Conservation (phyloP, 1,140 invertebrate genomes). For the Nylanderia fulva region DNA sequence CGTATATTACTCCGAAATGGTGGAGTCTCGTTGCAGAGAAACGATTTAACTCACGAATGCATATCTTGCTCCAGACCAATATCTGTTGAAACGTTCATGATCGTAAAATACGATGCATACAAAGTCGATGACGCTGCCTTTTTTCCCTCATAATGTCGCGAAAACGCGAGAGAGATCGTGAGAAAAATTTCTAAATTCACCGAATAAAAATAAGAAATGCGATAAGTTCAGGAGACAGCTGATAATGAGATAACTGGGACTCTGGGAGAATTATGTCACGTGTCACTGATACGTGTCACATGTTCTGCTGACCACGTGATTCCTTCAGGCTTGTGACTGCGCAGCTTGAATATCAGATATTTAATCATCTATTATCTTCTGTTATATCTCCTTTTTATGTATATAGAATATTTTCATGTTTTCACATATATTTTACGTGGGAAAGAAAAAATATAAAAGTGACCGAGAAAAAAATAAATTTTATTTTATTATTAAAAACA, state of each 20-base stretch:
- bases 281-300: conserved; percentile 35
- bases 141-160: not conserved
- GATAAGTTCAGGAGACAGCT: not conserved
- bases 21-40: conserved; percentile 3
- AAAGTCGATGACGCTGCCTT: too few relatives aligned
- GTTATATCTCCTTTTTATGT: too few relatives aligned
- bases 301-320: conserved; percentile 28
- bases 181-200: conserved; percentile 1
- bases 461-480: not conserved
- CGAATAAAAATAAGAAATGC: conserved; percentile 4
- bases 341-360: not conserved
- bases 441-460: not conserved
- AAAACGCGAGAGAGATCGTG: not conserved
- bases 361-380: conserved; percentile 2
- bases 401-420: not conserved
- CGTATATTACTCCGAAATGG: conserved; percentile 11
- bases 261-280: not conserved
- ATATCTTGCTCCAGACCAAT: not conserved
- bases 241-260: conserved; percentile 10
- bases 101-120: not conserved
- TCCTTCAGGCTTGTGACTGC: not conserved
- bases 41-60: conserved; percentile 6
- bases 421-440: not conserved
- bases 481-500: not conserved
- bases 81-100: conserved; percentile 2